Conservation (phyloP, 1,140 invertebrate genomes). For the Tetramorium simillimum region DNA sequence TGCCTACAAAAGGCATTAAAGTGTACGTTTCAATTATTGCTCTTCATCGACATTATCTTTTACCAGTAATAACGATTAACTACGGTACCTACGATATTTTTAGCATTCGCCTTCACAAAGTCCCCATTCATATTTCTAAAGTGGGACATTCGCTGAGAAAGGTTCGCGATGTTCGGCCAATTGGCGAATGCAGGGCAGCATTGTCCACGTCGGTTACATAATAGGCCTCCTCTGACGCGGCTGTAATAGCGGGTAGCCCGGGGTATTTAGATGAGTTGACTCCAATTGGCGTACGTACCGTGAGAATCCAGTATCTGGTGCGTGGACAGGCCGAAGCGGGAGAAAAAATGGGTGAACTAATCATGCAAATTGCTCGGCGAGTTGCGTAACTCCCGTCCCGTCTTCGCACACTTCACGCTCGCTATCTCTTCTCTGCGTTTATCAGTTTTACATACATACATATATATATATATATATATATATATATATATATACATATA, state of each 20-base stretch:
- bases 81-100: neutral
- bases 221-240: slow-evolving; percentile 60
- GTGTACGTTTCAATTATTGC: neutral
- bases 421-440: neutral
- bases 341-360: slow-evolving; percentile 73
- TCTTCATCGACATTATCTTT: neutral
- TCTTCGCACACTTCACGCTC: slow-evolving; percentile 38
- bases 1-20: neutral
- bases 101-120: slow-evolving; percentile 14
- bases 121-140: slow-evolving; percentile 51
- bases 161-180: slow-evolving; percentile 53
- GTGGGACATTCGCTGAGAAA: slow-evolving; percentile 43
- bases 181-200: slow-evolving; percentile 72
- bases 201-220: slow-evolving; percentile 73
- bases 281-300: slow-evolving; percentile 76
- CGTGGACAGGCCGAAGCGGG: slow-evolving; percentile 57
- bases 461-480: neutral
- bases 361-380: slow-evolving; percentile 71
- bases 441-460: neutral
- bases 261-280: slow-evolving; percentile 77
- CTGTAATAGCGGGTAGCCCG: slow-evolving; percentile 72
- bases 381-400: slow-evolving; percentile 64
- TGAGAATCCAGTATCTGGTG: slow-evolving; percentile 76
- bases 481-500: neutral
- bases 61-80: neutral